phyloP scores from a whole-genome alignment of 2,888 invertebrate species.

The Morpho achilles region DNA sequence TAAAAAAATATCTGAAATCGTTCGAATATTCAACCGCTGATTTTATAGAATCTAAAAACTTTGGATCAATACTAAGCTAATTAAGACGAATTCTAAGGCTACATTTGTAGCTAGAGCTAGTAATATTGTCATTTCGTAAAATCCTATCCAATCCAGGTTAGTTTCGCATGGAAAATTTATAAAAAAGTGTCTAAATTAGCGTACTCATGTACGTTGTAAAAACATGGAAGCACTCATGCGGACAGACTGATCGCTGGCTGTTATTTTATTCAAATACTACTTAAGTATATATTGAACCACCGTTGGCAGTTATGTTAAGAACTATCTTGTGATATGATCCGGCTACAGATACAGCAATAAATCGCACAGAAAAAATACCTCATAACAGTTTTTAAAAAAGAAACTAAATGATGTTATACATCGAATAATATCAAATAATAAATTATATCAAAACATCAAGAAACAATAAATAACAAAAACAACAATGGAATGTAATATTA shows the following conservation, averaged over 20 bases:
- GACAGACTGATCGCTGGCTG: constrained; percentile 75
- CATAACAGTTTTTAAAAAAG: constrained; percentile 3
- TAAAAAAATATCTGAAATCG: not conserved
- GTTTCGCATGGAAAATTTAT: constrained; percentile 44
- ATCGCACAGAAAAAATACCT: constrained; percentile 17
- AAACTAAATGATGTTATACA: constrained; percentile 29
- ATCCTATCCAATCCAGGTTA: constrained; percentile 47
- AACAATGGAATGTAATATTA: constrained; percentile 20
- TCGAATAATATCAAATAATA: constrained; percentile 22
- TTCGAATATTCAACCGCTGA: constrained; percentile 3
- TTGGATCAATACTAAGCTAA: constrained; percentile 21
- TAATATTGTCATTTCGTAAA: constrained; percentile 64
- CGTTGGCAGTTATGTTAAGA: constrained; percentile 21
- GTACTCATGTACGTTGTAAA: constrained; percentile 64
- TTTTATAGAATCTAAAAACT: constrained; percentile 11
- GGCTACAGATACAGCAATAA: constrained; percentile 21
- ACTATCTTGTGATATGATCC: constrained; percentile 29
- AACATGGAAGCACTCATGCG: constrained; percentile 77
- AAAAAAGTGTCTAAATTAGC: constrained; percentile 68
- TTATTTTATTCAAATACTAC: constrained; percentile 31
- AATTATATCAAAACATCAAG: constrained; percentile 15
- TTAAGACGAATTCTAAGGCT: constrained; percentile 27
- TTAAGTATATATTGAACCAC: constrained; percentile 18
- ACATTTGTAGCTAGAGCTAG: constrained; percentile 28
- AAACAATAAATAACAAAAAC: constrained; percentile 18